Percentiles rank a stretch among this genome's conserved stretches.
Conservation (phyloP, 92 coral and sea anemone genomes). For the Paramuricea clavata region DNA sequence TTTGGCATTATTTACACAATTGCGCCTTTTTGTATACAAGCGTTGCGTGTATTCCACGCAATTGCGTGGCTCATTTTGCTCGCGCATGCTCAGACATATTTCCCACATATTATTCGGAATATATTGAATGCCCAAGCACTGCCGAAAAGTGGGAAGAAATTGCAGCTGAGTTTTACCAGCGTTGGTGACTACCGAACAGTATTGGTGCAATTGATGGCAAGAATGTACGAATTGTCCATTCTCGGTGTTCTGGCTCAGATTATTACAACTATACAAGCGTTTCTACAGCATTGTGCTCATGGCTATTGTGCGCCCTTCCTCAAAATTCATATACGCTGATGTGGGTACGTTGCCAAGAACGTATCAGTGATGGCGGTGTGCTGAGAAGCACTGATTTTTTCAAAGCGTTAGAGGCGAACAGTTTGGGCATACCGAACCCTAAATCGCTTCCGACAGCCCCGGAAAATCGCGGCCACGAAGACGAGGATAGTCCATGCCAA, state of each 20-base stretch:
- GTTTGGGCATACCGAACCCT: background rate
- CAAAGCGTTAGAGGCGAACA: constrained; percentile 52
- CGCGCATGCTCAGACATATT: too few species aligned
- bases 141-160: constrained; percentile 46
- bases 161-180: constrained; percentile 36
- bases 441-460: constrained; percentile 18
- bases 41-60: too few species aligned
- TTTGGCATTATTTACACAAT: too few species aligned
- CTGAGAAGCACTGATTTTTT: constrained; percentile 64
- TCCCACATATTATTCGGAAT: constrained; percentile 20
- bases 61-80: too few species aligned
- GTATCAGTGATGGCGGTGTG: constrained; percentile 81
- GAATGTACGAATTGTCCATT: constrained; percentile 61
- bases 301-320: constrained; percentile 72
- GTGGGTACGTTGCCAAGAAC: constrained; percentile 79
- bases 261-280: constrained; percentile 63
- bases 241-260: constrained; percentile 55
- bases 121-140: constrained; percentile 49
- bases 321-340: constrained; percentile 76
- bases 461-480: constrained; percentile 7
- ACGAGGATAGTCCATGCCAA: background rate
- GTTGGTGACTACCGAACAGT: constrained; percentile 69
- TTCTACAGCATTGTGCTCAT: constrained; percentile 75
- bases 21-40: too few species aligned
- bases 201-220: constrained; percentile 76